Evolutionary conservation across 1,140 invertebrate species (phyloP), one percentile per base, ranked within the genome.

Genomic region (Sipha flava): DNA sequence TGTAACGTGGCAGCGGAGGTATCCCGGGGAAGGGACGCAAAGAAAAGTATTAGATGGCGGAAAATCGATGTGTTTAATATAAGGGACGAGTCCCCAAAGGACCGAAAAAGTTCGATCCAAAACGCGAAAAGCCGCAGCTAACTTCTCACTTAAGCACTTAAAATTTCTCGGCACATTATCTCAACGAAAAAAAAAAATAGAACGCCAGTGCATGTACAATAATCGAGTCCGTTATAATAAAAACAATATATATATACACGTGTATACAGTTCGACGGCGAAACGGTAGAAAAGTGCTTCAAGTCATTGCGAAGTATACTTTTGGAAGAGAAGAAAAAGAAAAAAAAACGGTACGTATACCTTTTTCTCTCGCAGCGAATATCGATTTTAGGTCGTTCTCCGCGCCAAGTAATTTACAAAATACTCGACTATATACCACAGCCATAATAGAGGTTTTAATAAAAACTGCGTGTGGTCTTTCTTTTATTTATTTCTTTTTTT

Each of bases 141-240:
- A 77, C 73, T 77, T 77, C 73, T 77, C 73, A 77, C 73, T 77
- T 77, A 77, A 57, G 73, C 49, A 77, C 73, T 77, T 77, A 77
- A 77, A 59, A 77, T 52, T 23, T 52, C 31, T 59, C 73, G 34
- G 23, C 23, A 9, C 23, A 18, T 47, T 70, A 45, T 70, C 40
- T 40, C 23, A 31, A n/a, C n/a, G 31, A 4, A 34, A 37, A 52
- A 18, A 14, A 5, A 64, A 66, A 37, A n/a, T n/a, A n/a, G n/a
- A 73, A 73, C 10, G 6, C 23, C 26, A 9, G 45, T 0, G 47
- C 37, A 29, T 54, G 54, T 45, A 73, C 52, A 73, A 70, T 62
- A 62, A 62, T 62, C 59, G 31, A 62, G 23, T n/a, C 18, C 34
- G 3, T 62, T 31, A n/a, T n/a, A n/a, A n/a, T n/a, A 52, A 52